Conservation (phyloP, 2,797 vertebrate genomes). For the Eptatretus atami region DNA sequence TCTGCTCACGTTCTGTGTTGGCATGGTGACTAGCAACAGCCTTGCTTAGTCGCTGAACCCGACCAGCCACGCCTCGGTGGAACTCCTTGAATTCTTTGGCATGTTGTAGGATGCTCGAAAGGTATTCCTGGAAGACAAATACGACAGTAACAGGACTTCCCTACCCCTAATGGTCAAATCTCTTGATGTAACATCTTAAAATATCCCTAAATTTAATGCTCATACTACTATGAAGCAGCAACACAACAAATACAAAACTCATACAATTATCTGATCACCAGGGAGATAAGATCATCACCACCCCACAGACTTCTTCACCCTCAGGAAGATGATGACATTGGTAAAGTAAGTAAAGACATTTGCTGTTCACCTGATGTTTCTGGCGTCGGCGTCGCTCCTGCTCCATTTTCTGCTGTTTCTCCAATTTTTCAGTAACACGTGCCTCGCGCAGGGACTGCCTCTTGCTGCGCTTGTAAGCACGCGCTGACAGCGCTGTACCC, state of each 20-base stretch:
- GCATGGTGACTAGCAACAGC: slow-evolving; percentile 73
- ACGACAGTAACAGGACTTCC: too few relatives aligned
- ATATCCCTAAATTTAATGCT: too few relatives aligned
- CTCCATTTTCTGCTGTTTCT: slow-evolving; percentile 96
- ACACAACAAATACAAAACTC: too few relatives aligned
- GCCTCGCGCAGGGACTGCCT: slow-evolving; percentile 69
- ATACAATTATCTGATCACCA: too few relatives aligned
- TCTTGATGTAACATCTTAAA: too few relatives aligned
- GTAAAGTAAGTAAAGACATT: neutral
- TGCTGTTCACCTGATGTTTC: slow-evolving; percentile 48
- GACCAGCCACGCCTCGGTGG: slow-evolving; percentile 62
- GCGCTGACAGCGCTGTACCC: slow-evolving; percentile 68
- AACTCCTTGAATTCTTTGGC: slow-evolving; percentile 95
- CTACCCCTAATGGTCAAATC: too few relatives aligned
- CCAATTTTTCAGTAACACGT: slow-evolving; percentile 80
- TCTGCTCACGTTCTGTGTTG: slow-evolving; percentile 86
- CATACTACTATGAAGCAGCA: too few relatives aligned
- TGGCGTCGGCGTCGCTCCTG: slow-evolving; percentile 75
- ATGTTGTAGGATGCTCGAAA: slow-evolving; percentile 89
- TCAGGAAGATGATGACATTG: neutral
- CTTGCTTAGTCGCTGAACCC: slow-evolving; percentile 77
- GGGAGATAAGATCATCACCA: neutral
- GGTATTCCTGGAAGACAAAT: slow-evolving; percentile 37
- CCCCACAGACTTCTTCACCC: neutral
- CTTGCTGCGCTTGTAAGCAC: slow-evolving; percentile 92